These are phyloP conservation scores for Siniperca chuatsi DNA, from an alignment of 2,113 vertebrate species.

Conservation along the genomic window DNA sequence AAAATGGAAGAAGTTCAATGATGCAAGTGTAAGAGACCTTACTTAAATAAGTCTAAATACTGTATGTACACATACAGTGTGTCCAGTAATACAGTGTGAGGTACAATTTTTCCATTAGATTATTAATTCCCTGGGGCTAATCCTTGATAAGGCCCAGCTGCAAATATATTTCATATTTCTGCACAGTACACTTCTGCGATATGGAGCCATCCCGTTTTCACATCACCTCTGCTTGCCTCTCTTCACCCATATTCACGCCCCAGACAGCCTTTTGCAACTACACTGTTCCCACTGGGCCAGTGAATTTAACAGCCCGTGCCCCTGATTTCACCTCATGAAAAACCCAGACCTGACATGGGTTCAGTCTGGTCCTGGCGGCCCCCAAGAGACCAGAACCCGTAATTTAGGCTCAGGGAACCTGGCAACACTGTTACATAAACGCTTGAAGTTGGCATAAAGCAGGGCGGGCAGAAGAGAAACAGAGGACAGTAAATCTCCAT, in stretches of 20 bases:
- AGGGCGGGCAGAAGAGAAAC: conserved; percentile 1
- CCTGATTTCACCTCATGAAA: conserved; percentile 50
- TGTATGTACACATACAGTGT: background rate
- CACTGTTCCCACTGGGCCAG: conserved; percentile 5
- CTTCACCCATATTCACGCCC: conserved; percentile 35
- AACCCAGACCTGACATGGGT: conserved; percentile 34
- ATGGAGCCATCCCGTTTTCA: background rate
- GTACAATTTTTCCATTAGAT: background rate
- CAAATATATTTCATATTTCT: conserved; percentile 11
- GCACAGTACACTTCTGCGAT: conserved; percentile 13
- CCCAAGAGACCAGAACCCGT: conserved; percentile 12
- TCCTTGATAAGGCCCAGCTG: background rate
- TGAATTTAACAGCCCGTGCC: conserved; percentile 43
- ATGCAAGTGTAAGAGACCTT: background rate
- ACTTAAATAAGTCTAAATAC: background rate
- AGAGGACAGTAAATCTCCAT: background rate
- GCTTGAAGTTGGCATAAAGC: conserved; percentile 23
- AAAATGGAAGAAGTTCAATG: conserved; percentile 17
- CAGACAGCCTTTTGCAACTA: conserved; percentile 23
- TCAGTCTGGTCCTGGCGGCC: conserved; percentile 10
- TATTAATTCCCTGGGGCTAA: background rate
- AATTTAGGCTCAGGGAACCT: conserved; percentile 32
- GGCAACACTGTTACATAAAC: conserved; percentile 29
- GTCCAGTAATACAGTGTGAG: background rate
- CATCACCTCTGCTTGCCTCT: conserved; percentile 18